Evolutionary conservation across 2,888 invertebrate genomes (phyloP).

Genomic region (Prosapia bicincta): DNA sequence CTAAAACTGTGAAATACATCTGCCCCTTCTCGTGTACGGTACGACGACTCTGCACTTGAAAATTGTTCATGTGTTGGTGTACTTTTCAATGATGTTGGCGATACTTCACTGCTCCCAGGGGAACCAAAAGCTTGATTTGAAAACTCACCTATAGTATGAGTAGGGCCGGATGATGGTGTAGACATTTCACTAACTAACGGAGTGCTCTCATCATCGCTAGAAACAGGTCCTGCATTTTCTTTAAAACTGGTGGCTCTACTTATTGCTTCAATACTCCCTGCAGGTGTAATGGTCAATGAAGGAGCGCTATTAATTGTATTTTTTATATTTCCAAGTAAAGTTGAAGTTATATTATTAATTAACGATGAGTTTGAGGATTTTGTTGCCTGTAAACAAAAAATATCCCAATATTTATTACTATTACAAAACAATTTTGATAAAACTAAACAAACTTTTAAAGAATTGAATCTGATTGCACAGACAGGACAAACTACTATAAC

Average conservation of each 20-base stretch:
- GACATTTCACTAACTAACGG: conserved; percentile 52
- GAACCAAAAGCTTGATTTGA: conserved; percentile 16
- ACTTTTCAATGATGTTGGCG: conserved; percentile 19
- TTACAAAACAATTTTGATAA: too few species aligned
- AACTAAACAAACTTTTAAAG: too few species aligned
- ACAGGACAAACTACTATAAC: too few species aligned
- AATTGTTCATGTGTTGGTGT: conserved; percentile 12
- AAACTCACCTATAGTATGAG: background rate
- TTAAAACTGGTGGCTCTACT: conserved; percentile 23
- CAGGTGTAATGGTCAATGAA: conserved; percentile 21
- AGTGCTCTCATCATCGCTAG: conserved; percentile 64
- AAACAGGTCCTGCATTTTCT: background rate
- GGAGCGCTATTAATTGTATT: background rate
- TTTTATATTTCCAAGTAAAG: conserved; percentile 9
- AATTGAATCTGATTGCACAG: too few species aligned
- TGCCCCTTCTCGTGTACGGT: background rate
- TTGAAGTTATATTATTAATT: conserved; percentile 11
- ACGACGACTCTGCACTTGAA: background rate
- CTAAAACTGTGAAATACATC: conserved; percentile 11
- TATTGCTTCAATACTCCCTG: conserved; percentile 18
- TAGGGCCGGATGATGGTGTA: conserved; percentile 9
- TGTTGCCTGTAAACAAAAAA: background rate
- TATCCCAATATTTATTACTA: too few species aligned
- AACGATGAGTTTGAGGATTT: background rate
- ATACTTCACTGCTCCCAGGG: conserved; percentile 17